phyloP scores from a whole-genome alignment of 2,888 invertebrate genomes.

The Luperina testacea region DNA sequence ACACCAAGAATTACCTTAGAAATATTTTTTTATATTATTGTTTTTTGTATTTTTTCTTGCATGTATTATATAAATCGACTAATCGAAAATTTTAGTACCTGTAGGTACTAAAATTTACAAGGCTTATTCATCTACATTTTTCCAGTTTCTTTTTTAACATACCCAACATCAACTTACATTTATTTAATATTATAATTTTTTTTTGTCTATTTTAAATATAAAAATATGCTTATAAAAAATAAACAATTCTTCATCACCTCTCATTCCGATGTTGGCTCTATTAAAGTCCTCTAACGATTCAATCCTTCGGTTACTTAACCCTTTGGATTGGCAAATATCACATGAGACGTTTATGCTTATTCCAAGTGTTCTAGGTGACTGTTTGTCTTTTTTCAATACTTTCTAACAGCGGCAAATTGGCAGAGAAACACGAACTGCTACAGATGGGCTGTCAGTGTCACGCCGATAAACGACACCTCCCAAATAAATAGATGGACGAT shows the following conservation, averaged over 20 bases:
- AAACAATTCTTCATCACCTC: background rate
- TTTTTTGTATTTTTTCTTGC: too few relatives aligned
- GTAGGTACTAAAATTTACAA: too few relatives aligned
- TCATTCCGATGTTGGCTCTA: conserved; percentile 6
- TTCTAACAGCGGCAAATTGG: background rate
- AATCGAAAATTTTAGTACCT: too few relatives aligned
- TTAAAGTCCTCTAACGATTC: background rate
- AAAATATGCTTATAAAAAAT: too few relatives aligned
- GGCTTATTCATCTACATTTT: background rate
- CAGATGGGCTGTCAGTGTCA: background rate
- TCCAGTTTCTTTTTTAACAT: background rate
- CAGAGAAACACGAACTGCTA: background rate
- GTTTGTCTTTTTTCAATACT: background rate
- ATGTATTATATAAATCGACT: too few relatives aligned
- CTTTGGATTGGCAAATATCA: background rate
- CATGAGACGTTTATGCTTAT: background rate
- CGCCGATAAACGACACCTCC: background rate
- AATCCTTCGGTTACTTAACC: background rate
- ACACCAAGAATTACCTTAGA: background rate
- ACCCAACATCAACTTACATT: background rate
- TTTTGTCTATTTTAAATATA: too few relatives aligned
- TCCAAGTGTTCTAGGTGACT: background rate
- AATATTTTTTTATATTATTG: background rate
- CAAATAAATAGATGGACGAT: background rate
- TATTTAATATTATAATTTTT: background rate